Conservation (phyloP, 2,888 invertebrate species). For the Heterodera filipjevi region DNA sequence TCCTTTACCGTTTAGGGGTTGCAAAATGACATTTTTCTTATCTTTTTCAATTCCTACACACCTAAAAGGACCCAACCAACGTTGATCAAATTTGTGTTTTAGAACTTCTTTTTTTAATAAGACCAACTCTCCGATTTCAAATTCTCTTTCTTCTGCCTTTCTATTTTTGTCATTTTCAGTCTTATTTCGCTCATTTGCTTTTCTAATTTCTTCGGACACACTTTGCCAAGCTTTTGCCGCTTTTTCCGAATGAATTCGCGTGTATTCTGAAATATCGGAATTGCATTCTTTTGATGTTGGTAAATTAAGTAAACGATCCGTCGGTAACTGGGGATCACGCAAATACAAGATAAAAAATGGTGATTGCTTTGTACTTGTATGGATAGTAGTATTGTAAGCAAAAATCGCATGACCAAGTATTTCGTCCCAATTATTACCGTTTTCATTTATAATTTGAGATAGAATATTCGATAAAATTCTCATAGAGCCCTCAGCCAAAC, state of each 20-base stretch:
- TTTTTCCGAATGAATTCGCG: no score
- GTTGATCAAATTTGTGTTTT: not conserved
- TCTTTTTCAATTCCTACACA: not conserved
- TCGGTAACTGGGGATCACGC: constrained; percentile 9
- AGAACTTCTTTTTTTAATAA: not conserved
- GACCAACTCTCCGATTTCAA: not conserved
- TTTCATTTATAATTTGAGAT: no score
- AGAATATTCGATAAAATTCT: no score
- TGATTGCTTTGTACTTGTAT: not conserved
- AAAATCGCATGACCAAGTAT: no score
- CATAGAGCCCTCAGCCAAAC: no score
- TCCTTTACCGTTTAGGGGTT: not conserved
- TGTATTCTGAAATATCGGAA: not conserved
- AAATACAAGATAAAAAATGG: not conserved
- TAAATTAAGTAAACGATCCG: not conserved
- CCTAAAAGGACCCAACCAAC: not conserved
- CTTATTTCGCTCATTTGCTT: not conserved
- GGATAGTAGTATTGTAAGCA: constrained; percentile 9
- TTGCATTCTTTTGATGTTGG: not conserved
- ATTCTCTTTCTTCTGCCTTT: not conserved
- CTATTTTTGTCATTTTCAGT: not conserved
- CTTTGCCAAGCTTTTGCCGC: not conserved
- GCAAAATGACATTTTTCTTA: not conserved
- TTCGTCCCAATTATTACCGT: no score
- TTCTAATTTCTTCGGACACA: not conserved